Evolutionary conservation across 37 sponge, comb jelly and placozoan genomes (phyloP).

Genomic region (Diacarnus erythraeanus): DNA sequence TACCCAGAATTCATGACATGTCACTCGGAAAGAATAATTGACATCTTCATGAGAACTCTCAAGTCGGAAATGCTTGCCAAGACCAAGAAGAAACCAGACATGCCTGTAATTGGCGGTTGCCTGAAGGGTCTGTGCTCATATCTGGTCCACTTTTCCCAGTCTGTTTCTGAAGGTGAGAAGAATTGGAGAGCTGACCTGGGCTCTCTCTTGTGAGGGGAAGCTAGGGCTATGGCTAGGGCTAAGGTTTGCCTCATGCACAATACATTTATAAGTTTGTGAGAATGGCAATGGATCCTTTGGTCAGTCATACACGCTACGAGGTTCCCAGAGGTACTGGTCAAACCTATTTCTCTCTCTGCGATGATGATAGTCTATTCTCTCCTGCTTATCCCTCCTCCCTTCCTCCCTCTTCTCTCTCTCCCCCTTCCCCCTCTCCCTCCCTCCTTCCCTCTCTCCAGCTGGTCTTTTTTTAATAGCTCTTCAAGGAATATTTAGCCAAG

Average conservation of each 20-base stretch:
- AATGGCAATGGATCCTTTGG: slow-evolving; percentile 81
- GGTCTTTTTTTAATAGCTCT: slow-evolving; percentile 73
- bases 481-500: slow-evolving; percentile 75
- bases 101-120: slow-evolving; percentile 87
- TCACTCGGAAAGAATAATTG: slow-evolving; percentile 54
- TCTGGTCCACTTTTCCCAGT: slow-evolving; percentile 82
- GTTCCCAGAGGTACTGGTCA: slow-evolving; percentile 72
- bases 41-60: slow-evolving; percentile 70
- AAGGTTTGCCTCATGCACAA: slow-evolving; percentile 70
- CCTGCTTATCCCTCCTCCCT: no score
- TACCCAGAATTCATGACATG: slow-evolving; percentile 75
- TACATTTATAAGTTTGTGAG: slow-evolving; percentile 79
- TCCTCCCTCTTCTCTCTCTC: no score
- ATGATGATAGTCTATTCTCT: not conserved
- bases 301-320: slow-evolving; percentile 63
- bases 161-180: slow-evolving; percentile 71
- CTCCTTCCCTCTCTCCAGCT: no score
- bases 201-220: no score
- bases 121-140: slow-evolving; percentile 77
- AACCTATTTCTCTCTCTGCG: not conserved
- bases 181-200: no score
- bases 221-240: no score
- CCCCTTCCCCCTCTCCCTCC: no score
- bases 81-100: slow-evolving; percentile 83
- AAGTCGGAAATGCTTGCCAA: slow-evolving; percentile 71